A percentile compares a stretch with the other conserved stretches of the same genome.
Conservation (phyloP, 2,113 vertebrate genomes). For the Tamias sibiricus region DNA sequence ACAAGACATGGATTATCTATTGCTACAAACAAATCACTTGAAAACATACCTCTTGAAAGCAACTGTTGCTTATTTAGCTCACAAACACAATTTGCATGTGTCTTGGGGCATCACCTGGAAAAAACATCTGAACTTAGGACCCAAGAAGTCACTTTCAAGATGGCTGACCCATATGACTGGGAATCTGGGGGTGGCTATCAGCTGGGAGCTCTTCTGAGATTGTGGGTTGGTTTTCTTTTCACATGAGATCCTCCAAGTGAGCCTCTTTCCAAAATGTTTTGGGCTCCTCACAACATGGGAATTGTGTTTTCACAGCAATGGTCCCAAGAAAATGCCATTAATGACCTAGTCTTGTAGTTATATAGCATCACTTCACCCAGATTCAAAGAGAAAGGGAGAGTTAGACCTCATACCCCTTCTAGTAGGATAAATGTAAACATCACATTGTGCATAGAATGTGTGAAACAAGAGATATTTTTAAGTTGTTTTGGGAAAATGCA, state of each 20-base stretch:
- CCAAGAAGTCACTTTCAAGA: not conserved
- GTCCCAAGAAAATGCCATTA: not conserved
- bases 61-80: not conserved
- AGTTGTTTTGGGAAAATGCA: not conserved
- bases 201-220: not conserved
- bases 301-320: not conserved
- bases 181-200: not conserved
- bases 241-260: not conserved
- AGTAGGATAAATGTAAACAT: not conserved
- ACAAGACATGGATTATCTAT: not conserved
- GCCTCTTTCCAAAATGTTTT: not conserved
- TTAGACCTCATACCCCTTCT: rapidly evolving
- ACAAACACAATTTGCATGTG: not conserved
- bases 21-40: not conserved
- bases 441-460: not conserved
- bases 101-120: not conserved
- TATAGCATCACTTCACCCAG: not conserved
- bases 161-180: rapidly evolving
- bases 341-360: not conserved
- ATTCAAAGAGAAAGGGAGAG: not conserved
- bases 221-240: not conserved
- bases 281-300: not conserved
- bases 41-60: not conserved
- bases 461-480: not conserved
- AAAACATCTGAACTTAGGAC: not conserved